Evolutionary conservation across 2,797 vertebrate genomes (phyloP).

Genomic region (Chaetophractus vellerosus): DNA sequence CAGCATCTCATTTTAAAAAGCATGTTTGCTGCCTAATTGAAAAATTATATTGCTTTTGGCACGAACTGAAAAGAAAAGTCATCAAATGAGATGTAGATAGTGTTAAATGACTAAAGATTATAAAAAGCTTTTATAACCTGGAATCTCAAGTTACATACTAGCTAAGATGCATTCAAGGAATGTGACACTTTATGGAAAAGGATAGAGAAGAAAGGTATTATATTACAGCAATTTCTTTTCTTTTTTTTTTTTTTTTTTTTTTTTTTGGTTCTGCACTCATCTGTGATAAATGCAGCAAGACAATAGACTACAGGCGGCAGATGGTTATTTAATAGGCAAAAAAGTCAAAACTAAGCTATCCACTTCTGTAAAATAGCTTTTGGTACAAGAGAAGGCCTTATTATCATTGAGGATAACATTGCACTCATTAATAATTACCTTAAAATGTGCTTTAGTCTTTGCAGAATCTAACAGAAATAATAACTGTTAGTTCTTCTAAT

Average conservation of each 20-base stretch:
- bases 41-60: constrained; percentile 81
- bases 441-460: constrained; percentile 34
- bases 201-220: constrained; percentile 27
- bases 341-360: constrained; percentile 67
- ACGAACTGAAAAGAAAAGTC: constrained; percentile 72
- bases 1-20: constrained; percentile 58
- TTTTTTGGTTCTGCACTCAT: constrained; percentile 45
- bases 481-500: constrained; percentile 33
- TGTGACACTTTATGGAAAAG: constrained; percentile 58
- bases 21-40: constrained; percentile 70
- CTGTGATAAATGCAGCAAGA: constrained; percentile 64
- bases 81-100: constrained; percentile 30
- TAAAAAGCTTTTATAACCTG: constrained; percentile 77
- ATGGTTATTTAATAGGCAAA: constrained; percentile 69
- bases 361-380: constrained; percentile 69
- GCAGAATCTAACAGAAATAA: neutral
- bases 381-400: constrained; percentile 54
- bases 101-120: constrained; percentile 67
- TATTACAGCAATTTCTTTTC: constrained; percentile 71
- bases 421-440: constrained; percentile 66
- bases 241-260: constrained; percentile 37
- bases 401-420: constrained; percentile 58
- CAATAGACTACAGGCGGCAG: constrained; percentile 78
- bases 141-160: constrained; percentile 67
- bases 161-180: constrained; percentile 73